phyloP scores from a whole-genome alignment of 2,797 vertebrate species.

The Coreius guichenoti region DNA sequence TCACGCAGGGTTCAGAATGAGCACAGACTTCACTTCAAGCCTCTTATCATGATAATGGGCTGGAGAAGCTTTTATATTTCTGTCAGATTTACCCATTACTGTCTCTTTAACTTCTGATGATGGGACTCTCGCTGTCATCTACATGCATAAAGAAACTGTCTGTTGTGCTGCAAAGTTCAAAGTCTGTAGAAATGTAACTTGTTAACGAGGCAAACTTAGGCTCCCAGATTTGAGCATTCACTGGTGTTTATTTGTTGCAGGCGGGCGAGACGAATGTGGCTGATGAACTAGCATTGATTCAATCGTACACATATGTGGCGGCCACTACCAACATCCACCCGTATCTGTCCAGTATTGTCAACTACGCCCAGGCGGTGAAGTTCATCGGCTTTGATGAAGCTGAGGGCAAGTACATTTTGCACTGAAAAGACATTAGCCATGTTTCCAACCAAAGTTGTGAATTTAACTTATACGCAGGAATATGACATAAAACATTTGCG shows the following conservation, averaged over 20 bases:
- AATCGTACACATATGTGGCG: slow-evolving; percentile 97
- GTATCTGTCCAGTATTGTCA: slow-evolving; percentile 95
- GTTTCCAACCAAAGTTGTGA: neutral
- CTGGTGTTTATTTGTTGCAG: slow-evolving; percentile 68
- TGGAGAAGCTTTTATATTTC: slow-evolving; percentile 10
- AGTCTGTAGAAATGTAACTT: neutral
- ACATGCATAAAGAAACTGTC: neutral
- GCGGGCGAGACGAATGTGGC: slow-evolving; percentile 87
- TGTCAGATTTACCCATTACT: slow-evolving; percentile 16
- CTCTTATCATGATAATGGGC: slow-evolving; percentile 30
- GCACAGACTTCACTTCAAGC: neutral
- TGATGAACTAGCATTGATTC: slow-evolving; percentile 93
- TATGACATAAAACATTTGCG: too few species aligned
- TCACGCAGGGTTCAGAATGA: too few species aligned
- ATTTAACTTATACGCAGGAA: neutral
- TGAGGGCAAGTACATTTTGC: slow-evolving; percentile 77
- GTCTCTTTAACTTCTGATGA: neutral
- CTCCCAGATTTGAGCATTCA: neutral
- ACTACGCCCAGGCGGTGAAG: slow-evolving; percentile 98
- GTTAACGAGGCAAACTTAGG: neutral
- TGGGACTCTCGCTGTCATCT: neutral
- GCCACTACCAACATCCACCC: slow-evolving; percentile 99
- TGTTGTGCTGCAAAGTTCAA: neutral
- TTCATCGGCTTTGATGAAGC: slow-evolving; percentile 96
- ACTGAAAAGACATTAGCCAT: neutral